phyloP scores from a whole-genome alignment of 2,888 invertebrate species.

The Nephrotoma flavescens region DNA sequence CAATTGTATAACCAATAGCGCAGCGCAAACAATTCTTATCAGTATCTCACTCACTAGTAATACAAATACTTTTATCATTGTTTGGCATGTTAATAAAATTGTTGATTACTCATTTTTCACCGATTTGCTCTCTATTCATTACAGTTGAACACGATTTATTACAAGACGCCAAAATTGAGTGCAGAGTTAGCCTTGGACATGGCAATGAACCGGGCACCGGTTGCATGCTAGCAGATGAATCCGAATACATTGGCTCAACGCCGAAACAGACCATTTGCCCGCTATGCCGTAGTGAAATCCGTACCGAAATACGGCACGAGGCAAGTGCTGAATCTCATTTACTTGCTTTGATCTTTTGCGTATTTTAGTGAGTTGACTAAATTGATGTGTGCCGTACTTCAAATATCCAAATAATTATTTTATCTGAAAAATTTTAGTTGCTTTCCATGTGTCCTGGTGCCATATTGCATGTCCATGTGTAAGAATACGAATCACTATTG shows the following conservation, averaged over 20 bases:
- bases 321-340: not conserved
- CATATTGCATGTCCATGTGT: not conserved
- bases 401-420: not conserved
- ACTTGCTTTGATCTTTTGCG: not conserved
- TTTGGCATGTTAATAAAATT: no score
- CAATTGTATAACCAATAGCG: no score
- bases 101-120: no score
- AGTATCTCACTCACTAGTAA: no score
- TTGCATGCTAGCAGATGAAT: not conserved
- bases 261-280: not conserved
- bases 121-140: no score
- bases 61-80: no score
- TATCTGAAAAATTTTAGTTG: not conserved
- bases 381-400: not conserved
- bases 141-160: no score
- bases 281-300: not conserved
- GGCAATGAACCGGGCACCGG: no score
- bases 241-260: not conserved
- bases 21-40: no score
- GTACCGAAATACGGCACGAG: not conserved
- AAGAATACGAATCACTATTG: not conserved
- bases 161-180: no score
- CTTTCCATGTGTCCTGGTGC: not conserved
- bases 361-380: not conserved
- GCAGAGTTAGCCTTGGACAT: no score